Conservation (phyloP, 2,888 invertebrate genomes). For the Petrolisthes cinctipes region DNA sequence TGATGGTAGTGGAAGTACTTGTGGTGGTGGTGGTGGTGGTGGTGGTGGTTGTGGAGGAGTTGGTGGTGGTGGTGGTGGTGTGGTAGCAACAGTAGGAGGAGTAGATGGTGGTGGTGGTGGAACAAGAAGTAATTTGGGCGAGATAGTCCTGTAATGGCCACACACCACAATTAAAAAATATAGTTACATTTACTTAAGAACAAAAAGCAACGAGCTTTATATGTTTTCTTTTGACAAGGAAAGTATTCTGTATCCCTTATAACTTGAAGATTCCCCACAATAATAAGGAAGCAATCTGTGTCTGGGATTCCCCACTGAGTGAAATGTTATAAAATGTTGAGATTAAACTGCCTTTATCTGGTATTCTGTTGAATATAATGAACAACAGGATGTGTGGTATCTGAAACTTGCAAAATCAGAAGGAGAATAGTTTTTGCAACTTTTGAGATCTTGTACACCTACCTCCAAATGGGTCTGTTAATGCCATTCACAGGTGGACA, state of each 20-base stretch:
- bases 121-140: constrained; percentile 65
- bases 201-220: constrained; percentile 48
- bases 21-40: constrained; percentile 57
- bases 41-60: constrained; percentile 62
- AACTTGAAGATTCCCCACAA: constrained; percentile 12
- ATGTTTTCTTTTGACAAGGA: constrained; percentile 25
- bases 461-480: no score
- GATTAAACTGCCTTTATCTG: not conserved
- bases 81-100: constrained; percentile 64
- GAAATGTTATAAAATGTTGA: not conserved
- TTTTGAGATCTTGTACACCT: no score
- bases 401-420: constrained; percentile 1
- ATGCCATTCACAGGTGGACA: no score
- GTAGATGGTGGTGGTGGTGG: constrained; percentile 63
- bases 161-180: constrained; percentile 63
- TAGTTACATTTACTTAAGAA: constrained; percentile 35
- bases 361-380: not conserved
- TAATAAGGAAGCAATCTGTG: not conserved
- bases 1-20: constrained; percentile 56
- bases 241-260: not conserved
- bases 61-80: constrained; percentile 61
- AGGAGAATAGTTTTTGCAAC: not conserved
- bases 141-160: constrained; percentile 66
- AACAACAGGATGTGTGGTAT: not conserved
- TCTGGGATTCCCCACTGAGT: not conserved